Evolutionary conservation across 2,888 invertebrate genomes (phyloP).

Genomic region (Caenorhabditis macrosperma): DNA sequence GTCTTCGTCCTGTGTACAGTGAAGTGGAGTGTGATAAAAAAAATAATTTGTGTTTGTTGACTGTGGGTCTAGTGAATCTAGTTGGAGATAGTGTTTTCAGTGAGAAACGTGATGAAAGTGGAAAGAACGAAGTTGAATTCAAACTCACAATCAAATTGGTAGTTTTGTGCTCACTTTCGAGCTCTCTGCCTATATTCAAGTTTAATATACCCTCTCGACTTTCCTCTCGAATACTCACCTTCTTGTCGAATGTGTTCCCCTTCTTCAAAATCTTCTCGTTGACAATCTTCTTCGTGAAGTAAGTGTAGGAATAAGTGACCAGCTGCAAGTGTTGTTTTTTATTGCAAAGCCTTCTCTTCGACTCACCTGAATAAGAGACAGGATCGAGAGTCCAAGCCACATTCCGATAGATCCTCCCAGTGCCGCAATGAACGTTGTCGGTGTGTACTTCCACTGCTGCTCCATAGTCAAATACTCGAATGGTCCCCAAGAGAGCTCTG

Average conservation of each 20-base stretch:
- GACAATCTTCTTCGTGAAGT: constrained; percentile 70
- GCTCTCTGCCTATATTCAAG: constrained; percentile 20
- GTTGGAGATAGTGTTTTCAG: not conserved
- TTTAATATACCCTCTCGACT: not conserved
- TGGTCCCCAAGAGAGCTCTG: constrained; percentile 77
- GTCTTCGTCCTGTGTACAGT: constrained; percentile 38
- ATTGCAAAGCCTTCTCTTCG: not conserved
- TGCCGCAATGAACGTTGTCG: constrained; percentile 77
- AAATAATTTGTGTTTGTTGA: not conserved
- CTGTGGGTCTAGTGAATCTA: not conserved
- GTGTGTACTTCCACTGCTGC: constrained; percentile 74
- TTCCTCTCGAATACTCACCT: constrained; percentile 22
- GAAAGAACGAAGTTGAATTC: not conserved
- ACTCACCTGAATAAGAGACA: constrained; percentile 77
- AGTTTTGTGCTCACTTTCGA: not conserved
- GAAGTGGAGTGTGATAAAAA: constrained; percentile 11
- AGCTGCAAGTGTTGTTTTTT: constrained; percentile 64
- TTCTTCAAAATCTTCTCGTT: constrained; percentile 69
- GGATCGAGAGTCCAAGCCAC: constrained; percentile 79
- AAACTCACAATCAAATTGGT: constrained; percentile 28
- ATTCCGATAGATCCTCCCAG: constrained; percentile 79
- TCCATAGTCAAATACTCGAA: constrained; percentile 79
- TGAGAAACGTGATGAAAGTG: not conserved
- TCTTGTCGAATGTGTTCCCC: constrained; percentile 41
- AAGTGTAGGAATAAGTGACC: constrained; percentile 74